Evolutionary conservation across 2,797 vertebrate species (phyloP).

Genomic region (Cuculus canorus): DNA sequence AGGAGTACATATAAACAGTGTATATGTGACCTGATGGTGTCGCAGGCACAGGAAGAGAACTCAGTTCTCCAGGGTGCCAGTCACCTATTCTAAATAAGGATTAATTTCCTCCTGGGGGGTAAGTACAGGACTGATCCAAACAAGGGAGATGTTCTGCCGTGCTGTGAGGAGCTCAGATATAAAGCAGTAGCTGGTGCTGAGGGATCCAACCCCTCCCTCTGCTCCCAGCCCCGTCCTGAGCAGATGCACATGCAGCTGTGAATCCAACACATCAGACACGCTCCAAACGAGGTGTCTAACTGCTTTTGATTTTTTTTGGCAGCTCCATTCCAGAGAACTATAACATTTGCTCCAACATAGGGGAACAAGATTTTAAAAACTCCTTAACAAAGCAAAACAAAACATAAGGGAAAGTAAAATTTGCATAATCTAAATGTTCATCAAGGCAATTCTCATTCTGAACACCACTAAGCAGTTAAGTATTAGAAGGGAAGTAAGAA

Average conservation of each 20-base stretch:
- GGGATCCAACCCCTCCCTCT: neutral
- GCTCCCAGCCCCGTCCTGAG: neutral
- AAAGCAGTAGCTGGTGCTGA: neutral
- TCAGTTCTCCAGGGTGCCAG: neutral
- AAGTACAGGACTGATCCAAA: neutral
- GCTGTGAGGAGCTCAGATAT: neutral
- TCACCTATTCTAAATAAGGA: neutral
- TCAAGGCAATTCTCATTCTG: neutral
- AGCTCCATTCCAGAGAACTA: neutral
- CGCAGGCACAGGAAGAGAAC: neutral
- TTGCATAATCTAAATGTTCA: neutral
- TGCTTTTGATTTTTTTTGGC: neutral
- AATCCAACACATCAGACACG: neutral
- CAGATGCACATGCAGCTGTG: neutral
- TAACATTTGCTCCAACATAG: neutral
- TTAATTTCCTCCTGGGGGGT: neutral
- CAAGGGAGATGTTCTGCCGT: neutral
- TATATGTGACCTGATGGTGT: neutral
- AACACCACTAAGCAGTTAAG: neutral
- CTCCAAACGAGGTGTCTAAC: neutral
- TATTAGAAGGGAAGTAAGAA: neutral
- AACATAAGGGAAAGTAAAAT: neutral
- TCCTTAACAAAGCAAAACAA: neutral
- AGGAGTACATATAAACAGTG: neutral
- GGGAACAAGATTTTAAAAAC: neutral